Conservation (phyloP, 2,888 invertebrate genomes). For the Patella depressa region DNA sequence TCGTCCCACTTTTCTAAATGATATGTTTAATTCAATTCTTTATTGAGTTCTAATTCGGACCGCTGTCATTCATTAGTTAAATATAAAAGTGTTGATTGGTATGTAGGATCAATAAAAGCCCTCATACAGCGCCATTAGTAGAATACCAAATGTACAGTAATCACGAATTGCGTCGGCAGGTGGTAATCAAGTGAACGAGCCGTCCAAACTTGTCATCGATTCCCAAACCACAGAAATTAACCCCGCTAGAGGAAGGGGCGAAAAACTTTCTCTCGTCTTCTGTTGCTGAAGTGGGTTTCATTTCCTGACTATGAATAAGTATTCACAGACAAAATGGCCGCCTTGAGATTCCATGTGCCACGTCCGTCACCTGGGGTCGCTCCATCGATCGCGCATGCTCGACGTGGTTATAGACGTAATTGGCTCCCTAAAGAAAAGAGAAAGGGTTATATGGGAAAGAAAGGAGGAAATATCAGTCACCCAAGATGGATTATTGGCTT, state of each 20-base stretch:
- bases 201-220: not conserved
- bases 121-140: too few species aligned
- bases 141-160: too few species aligned
- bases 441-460: not conserved
- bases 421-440: not conserved
- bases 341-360: conserved; percentile 8
- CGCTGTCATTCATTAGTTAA: too few species aligned
- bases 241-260: conserved; percentile 7
- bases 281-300: not conserved
- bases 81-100: too few species aligned
- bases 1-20: too few species aligned
- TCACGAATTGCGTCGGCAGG: not conserved
- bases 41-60: too few species aligned
- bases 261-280: conserved; percentile 3
- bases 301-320: conserved; percentile 12
- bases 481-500: conserved; percentile 2
- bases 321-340: conserved; percentile 13
- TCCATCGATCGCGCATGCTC: conserved; percentile 5
- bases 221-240: conserved; percentile 9
- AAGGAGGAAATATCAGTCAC: conserved; percentile 2
- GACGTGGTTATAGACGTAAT: not conserved
- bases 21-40: too few species aligned
- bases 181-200: conserved; percentile 1
- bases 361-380: conserved; percentile 7
- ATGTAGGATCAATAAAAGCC: too few species aligned